phyloP scores from a whole-genome alignment of 2,797 vertebrate species.

The Danio choprae region DNA sequence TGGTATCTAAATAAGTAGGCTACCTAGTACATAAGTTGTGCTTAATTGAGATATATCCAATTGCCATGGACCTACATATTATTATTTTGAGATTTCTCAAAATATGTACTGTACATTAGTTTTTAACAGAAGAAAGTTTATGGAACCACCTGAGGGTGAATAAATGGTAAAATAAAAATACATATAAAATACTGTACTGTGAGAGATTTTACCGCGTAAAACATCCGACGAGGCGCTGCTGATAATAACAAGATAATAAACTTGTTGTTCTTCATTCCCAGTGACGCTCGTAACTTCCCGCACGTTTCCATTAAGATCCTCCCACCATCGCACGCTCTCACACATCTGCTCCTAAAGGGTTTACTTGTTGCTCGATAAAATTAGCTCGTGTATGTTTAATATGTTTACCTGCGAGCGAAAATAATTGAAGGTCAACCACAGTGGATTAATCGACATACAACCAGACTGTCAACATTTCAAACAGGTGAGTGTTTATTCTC shows the following conservation, averaged over 20 bases:
- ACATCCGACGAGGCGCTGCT: too few relatives aligned
- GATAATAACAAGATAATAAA: background rate
- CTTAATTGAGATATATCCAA: too few relatives aligned
- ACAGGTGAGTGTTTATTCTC: constrained; percentile 9
- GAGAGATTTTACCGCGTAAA: background rate
- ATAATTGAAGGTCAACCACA: background rate
- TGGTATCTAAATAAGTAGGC: too few relatives aligned
- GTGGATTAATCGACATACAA: background rate
- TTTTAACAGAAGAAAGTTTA: too few relatives aligned
- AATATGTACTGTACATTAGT: too few relatives aligned
- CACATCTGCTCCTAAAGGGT: background rate
- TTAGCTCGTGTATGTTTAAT: background rate
- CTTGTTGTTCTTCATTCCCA: background rate
- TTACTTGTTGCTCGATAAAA: background rate
- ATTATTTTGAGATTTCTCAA: too few relatives aligned
- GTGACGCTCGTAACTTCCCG: background rate
- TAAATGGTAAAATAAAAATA: too few relatives aligned
- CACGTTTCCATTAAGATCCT: background rate
- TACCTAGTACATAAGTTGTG: too few relatives aligned
- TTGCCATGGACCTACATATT: too few relatives aligned
- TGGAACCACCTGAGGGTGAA: too few relatives aligned
- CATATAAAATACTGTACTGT: too few relatives aligned
- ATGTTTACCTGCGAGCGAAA: background rate
- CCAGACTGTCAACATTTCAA: background rate
- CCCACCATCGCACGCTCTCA: background rate